phyloP scores from a whole-genome alignment of 1,140 invertebrate species.

The Drosophila arawakana region DNA sequence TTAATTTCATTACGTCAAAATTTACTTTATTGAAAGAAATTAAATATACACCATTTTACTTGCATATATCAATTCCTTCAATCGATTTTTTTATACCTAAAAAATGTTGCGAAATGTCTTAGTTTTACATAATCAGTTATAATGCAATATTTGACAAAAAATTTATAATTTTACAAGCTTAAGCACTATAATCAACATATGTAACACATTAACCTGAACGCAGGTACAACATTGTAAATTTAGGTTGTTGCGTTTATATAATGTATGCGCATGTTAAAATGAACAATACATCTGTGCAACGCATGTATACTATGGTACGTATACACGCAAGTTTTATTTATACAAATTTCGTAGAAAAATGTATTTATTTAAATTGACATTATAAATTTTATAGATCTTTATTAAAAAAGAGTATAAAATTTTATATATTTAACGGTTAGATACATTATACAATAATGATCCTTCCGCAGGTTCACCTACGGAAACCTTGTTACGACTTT shows the following conservation, averaged over 20 bases:
- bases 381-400: no score
- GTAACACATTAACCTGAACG: conserved; percentile 3
- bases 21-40: conserved; percentile 64
- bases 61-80: no score
- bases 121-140: conserved; percentile 23
- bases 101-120: conserved; percentile 33
- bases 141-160: conserved; percentile 1
- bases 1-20: conserved; percentile 22
- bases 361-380: no score
- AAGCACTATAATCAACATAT: no score
- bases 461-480: conserved; percentile 95
- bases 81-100: conserved; percentile 2
- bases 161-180: conserved; percentile 8
- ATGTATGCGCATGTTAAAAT: conserved; percentile 29
- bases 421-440: conserved; percentile 32
- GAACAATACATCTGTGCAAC: no score
- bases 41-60: conserved; percentile 37
- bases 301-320: no score
- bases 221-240: conserved; percentile 32
- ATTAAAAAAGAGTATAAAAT: conserved; percentile 14
- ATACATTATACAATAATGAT: conserved; percentile 87
- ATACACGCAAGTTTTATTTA: no score
- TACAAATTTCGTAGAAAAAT: no score
- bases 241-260: conserved; percentile 33
- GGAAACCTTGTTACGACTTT: conserved; percentile 96